Conservation (phyloP, 1,140 invertebrate genomes). For the Drosophila navojoa region DNA sequence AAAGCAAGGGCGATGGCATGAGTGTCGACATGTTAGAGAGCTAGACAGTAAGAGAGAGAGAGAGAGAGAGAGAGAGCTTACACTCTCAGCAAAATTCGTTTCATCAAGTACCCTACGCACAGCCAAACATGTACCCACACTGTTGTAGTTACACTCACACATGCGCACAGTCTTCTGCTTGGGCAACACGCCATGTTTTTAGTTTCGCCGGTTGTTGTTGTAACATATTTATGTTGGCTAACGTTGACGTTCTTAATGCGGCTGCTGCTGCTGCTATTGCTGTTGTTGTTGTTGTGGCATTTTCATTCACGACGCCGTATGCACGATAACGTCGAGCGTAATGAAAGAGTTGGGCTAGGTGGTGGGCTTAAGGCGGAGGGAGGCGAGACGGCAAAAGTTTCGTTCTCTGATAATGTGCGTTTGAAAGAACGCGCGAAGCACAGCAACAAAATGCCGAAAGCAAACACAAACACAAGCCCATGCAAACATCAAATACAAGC, state of each 20-base stretch:
- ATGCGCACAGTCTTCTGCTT: slow-evolving; percentile 32
- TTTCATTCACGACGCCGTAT: slow-evolving; percentile 46
- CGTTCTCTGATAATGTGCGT: slow-evolving; percentile 56
- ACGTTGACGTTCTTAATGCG: slow-evolving; percentile 10
- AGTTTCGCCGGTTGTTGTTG: slow-evolving; percentile 47
- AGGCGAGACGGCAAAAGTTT: neutral
- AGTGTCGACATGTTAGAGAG: slow-evolving; percentile 28
- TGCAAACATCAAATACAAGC: slow-evolving; percentile 28
- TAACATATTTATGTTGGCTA: slow-evolving; percentile 31
- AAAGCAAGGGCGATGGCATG: slow-evolving; percentile 14
- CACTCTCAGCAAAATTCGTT: slow-evolving; percentile 19
- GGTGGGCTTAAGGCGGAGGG: neutral
- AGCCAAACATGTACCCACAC: slow-evolving; percentile 3
- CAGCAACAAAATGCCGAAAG: slow-evolving; percentile 38
- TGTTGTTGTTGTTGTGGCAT: slow-evolving; percentile 30
- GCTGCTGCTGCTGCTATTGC: neutral
- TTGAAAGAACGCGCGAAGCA: slow-evolving; percentile 41
- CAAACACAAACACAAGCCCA: slow-evolving; percentile 36
- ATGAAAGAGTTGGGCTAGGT: neutral
- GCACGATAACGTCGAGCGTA: slow-evolving; percentile 31
- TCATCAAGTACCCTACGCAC: slow-evolving; percentile 9
- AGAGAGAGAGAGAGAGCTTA: slow-evolving; percentile 5
- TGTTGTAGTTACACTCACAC: slow-evolving; percentile 34
- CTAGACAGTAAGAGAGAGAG: neutral
- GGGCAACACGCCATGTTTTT: slow-evolving; percentile 47